Conservation (phyloP, 2,888 invertebrate genomes). For the Sinopyrophorus schimmeli region DNA sequence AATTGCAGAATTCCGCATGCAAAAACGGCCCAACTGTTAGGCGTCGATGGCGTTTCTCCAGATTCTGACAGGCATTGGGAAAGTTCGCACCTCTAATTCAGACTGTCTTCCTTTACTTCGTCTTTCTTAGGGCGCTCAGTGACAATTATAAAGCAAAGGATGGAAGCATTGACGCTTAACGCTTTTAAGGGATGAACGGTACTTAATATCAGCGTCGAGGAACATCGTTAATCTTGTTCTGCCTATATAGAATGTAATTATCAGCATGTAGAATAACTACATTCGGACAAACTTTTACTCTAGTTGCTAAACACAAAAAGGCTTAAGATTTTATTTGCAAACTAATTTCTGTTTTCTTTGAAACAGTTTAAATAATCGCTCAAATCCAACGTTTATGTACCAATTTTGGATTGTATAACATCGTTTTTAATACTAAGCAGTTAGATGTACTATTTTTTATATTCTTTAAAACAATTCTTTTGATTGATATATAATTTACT, state of each 20-base stretch:
- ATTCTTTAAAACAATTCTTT: no score
- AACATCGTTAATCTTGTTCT: conserved; percentile 57
- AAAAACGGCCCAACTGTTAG: conserved; percentile 42
- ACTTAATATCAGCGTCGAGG: conserved; percentile 56
- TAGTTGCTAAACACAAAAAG: conserved; percentile 15
- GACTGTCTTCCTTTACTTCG: conserved; percentile 33
- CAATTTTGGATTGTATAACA: no score
- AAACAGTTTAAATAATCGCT: no score
- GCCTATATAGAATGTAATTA: conserved; percentile 57
- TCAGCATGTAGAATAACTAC: conserved; percentile 45
- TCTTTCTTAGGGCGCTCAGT: conserved; percentile 34
- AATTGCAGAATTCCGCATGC: conserved; percentile 53
- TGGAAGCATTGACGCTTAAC: conserved; percentile 25
- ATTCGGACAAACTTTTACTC: conserved; percentile 30
- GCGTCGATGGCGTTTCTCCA: conserved; percentile 44
- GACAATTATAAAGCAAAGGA: conserved; percentile 25
- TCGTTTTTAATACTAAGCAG: no score
- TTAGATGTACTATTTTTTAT: no score
- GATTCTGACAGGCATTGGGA: conserved; percentile 43
- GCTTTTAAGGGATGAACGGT: conserved; percentile 41
- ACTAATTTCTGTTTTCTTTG: no score
- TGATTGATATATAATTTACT: no score
- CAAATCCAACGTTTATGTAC: no score
- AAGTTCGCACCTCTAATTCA: conserved; percentile 31
- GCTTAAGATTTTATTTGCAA: no score